These are phyloP conservation scores for Lucilia sericata DNA, from an alignment of 1,140 invertebrate genomes.

Conservation along the genomic window DNA sequence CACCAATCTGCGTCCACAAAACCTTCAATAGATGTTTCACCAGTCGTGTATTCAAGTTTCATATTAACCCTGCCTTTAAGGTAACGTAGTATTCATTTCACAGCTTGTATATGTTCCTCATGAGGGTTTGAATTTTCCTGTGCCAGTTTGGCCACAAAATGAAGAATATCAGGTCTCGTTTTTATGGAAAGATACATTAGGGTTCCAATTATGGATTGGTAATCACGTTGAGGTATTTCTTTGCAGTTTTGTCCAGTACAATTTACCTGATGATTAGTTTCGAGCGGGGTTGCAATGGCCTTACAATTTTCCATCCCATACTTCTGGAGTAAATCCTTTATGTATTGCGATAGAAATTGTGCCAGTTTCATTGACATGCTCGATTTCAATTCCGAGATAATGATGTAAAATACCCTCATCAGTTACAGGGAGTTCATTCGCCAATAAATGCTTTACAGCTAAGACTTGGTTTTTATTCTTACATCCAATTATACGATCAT, in stretches of 20 bases:
- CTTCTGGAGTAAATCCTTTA: conserved; percentile 46
- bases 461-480: conserved; percentile 7
- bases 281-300: conserved; percentile 31
- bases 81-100: conserved; percentile 44
- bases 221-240: conserved; percentile 34
- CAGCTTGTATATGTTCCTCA: conserved; percentile 37
- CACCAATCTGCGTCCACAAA: conserved; percentile 59
- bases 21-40: conserved; percentile 37
- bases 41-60: conserved; percentile 35
- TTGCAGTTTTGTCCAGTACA: conserved; percentile 28
- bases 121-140: conserved; percentile 34
- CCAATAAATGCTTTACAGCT: conserved; percentile 38
- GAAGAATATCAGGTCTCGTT: conserved; percentile 46
- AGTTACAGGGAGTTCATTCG: conserved; percentile 5
- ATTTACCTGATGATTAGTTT: conserved; percentile 37
- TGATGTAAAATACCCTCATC: conserved; percentile 49
- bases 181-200: conserved; percentile 45
- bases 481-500: conserved; percentile 40
- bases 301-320: conserved; percentile 45
- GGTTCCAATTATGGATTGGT: conserved; percentile 44
- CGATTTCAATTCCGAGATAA: conserved; percentile 63
- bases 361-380: conserved; percentile 45
- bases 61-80: conserved; percentile 36
- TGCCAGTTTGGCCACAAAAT: conserved; percentile 30
- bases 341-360: conserved; percentile 45